Base-by-base conservation (phyloP, 2,797 vertebrate genomes). In the Pangasius djambal region DNA sequence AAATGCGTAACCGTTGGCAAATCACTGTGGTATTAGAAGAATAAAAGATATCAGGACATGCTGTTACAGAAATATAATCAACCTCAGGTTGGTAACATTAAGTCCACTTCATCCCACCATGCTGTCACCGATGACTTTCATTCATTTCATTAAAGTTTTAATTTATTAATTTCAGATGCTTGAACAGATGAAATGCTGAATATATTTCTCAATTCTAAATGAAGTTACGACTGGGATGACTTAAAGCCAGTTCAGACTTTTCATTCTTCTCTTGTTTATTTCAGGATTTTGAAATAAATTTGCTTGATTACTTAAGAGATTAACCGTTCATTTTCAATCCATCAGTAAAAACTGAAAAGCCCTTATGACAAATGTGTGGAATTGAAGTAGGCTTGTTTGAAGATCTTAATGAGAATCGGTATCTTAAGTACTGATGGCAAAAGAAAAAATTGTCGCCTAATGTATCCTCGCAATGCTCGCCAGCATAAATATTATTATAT, bases 401-500 rank as follows among this genome's bases (percentile, higher is more conserved):
- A 50, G 9, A 25, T 15, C 22, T 50, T 6, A 28, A 77, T 10
- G 4, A 28, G 44, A 70, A 37, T 34, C 13, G 4, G 10, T 28
- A 12, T 48, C 40, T 79, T 34, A n/a, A 72, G 22, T 12, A 2
- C 37, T 28, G 72, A 75, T 12, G 57, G n/a, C n/a, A 2, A 31
- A 16, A 16, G 8, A 61, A 37, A 37, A 13, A 25, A 82, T 3
- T 18, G 20, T 63, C 22, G 2, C n/a, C 44, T 57, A 81, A 81
- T 81, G n/a, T 34, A 34, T 18, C 52, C 31, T 18, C 3, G 5
- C 44, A 40, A 83, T 8, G 59, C 12, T 7, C 15, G 89, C 83
- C 86, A 88, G 91, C 91, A 91, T 20, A 91, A 74, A 0, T 1
- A 2, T 44, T 59, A 81, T 85, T 44, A 70, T 28, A 40, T 63